Evolutionary conservation across 2,113 vertebrate genomes (phyloP), one percentile per base, ranked within the genome.

Genomic region (Canis aureus): DNA sequence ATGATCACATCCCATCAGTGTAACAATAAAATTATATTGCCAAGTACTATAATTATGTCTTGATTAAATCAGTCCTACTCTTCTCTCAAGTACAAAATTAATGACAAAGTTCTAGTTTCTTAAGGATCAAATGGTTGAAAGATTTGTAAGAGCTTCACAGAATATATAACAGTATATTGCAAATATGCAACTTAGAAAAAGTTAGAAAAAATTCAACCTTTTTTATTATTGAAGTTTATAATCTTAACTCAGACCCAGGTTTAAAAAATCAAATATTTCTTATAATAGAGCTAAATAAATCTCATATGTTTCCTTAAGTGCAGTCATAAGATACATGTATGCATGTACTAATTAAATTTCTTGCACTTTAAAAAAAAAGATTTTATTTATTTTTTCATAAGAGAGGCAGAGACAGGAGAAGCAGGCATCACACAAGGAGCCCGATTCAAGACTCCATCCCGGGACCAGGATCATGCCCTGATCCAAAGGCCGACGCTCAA

Each of bases 11-110:
- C 74, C 74, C 32, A 74, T 79, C 81, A 98, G 73, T 97, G n/a
- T 90, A 98, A 98, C 78, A 97, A 95, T 93, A 86, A 94, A 69
- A 96, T 96, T 95, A 87, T 93, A 94, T 93, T 98, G 35, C 84
- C 78, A 98, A 95, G 85, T 89, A 60, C 4, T 96, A 69, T 90
- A 97, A 96, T 97, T 95, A 98, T 12, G 19, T 32, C 76, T 91
- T 98, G 69, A 98, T 96, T 97, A 97, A 97, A 97, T 97, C 69
- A 89, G 35, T 35, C 16, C 29, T 17, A 25, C 89, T 15, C n/a
- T 97, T 97, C 92, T 98, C 60, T 97, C n/a, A 94, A 93, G 38
- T 91, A 25, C 11, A 90, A 89, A 98, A 98, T 91, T 97, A 87
- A 96, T 97, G 66, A 88, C 43, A 97, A 98, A 98, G 76, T 66